Conservation (phyloP, 2,888 invertebrate genomes). For the Neoitamus cyanurus region DNA sequence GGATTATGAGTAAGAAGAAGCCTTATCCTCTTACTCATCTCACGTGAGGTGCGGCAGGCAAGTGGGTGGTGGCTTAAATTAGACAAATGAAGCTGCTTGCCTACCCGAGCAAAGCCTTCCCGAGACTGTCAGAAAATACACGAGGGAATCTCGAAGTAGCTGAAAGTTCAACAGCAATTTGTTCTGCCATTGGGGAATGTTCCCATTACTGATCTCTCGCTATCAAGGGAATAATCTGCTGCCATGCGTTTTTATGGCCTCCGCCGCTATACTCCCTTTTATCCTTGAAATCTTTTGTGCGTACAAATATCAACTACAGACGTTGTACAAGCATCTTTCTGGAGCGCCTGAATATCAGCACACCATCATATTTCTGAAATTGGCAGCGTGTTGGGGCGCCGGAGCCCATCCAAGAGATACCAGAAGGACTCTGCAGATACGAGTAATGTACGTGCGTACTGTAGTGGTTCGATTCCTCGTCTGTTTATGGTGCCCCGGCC, state of each 20-base stretch:
- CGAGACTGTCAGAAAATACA: slow-evolving; percentile 41
- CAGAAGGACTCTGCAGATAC: not conserved
- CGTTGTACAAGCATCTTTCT: slow-evolving; percentile 27
- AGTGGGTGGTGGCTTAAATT: slow-evolving; percentile 37
- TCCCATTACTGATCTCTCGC: slow-evolving; percentile 46
- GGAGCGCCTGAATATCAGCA: not conserved
- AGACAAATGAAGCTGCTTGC: slow-evolving; percentile 43
- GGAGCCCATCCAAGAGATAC: not conserved
- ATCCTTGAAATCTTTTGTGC: slow-evolving; percentile 42
- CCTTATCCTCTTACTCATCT: slow-evolving; percentile 32
- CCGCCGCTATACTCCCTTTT: slow-evolving; percentile 11
- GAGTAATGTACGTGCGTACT: slow-evolving; percentile 8
- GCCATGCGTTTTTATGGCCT: slow-evolving; percentile 50
- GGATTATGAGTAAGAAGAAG: slow-evolving; percentile 34
- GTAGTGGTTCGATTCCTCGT: slow-evolving; percentile 14
- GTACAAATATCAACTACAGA: slow-evolving; percentile 40
- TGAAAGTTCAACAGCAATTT: slow-evolving; percentile 47
- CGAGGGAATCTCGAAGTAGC: slow-evolving; percentile 22
- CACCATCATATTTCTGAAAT: slow-evolving; percentile 32
- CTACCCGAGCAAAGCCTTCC: slow-evolving; percentile 31
- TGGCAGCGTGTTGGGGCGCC: slow-evolving; percentile 20
- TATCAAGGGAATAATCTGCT: slow-evolving; percentile 50
- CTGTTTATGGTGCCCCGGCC: slow-evolving; percentile 7
- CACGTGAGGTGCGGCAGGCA: slow-evolving; percentile 3
- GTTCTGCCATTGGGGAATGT: slow-evolving; percentile 46